Percentiles rank a stretch among this genome's conserved stretches.
These are phyloP conservation scores for Cheilosia scutellata DNA, from an alignment of 2,888 invertebrate genomes.

Conservation along the genomic window DNA sequence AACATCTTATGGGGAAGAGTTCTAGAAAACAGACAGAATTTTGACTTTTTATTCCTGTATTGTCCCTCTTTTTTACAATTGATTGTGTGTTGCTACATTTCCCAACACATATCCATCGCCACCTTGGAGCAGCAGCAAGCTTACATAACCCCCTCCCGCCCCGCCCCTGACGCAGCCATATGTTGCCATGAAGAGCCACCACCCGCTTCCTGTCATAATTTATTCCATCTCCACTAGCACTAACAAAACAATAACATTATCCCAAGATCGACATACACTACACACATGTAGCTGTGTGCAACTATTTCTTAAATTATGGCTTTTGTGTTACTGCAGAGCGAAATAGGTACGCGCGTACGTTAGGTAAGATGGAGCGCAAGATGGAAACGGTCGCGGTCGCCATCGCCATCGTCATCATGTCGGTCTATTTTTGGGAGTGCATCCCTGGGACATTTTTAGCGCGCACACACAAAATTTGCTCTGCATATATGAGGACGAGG, in stretches of 20 bases:
- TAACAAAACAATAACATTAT: conserved; percentile 38
- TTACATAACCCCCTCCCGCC: background rate
- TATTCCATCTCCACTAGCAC: conserved; percentile 37
- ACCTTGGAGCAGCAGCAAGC: conserved; percentile 18
- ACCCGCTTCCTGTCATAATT: conserved; percentile 62
- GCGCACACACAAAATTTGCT: background rate
- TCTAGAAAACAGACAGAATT: background rate
- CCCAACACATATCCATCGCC: conserved; percentile 36
- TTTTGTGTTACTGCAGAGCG: background rate
- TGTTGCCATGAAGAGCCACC: conserved; percentile 32
- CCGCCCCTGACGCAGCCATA: conserved; percentile 3
- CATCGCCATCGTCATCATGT: too few species aligned
- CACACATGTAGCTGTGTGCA: conserved; percentile 1
- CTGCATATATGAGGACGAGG: too few species aligned
- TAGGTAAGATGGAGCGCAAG: background rate
- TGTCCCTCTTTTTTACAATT: conserved; percentile 27
- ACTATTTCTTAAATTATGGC: conserved; percentile 18
- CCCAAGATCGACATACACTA: background rate
- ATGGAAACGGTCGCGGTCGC: background rate
- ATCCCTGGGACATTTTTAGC: background rate
- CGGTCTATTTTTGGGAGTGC: conserved; percentile 20
- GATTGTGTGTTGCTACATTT: conserved; percentile 35
- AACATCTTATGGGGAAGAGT: conserved; percentile 1
- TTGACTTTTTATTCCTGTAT: background rate
- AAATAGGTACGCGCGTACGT: background rate